Conservation (phyloP, 2,888 invertebrate species). For the Synergus umbraculus region DNA sequence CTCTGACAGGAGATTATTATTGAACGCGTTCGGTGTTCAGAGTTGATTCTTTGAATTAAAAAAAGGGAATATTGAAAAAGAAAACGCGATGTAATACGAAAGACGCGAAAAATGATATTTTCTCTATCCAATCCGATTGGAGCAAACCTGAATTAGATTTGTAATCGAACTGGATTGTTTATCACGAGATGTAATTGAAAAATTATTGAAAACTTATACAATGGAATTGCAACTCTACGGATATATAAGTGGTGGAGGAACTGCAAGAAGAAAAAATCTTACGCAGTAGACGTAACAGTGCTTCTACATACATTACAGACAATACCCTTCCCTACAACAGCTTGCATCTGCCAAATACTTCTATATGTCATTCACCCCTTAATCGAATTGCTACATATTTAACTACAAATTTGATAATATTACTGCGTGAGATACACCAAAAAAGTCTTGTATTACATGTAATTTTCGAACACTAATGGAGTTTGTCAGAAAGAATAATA, state of each 20-base stretch:
- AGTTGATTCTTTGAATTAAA: not conserved
- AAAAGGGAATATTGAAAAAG: not conserved
- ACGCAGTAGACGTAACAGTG: slow-evolving; percentile 38
- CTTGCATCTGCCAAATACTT: slow-evolving; percentile 41
- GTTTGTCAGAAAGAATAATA: slow-evolving; percentile 41
- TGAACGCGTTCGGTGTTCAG: not conserved
- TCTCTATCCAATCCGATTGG: slow-evolving; percentile 5
- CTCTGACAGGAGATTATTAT: not conserved
- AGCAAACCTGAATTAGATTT: not conserved
- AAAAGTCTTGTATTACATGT: slow-evolving; percentile 34
- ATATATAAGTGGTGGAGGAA: slow-evolving; percentile 40
- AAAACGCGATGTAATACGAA: slow-evolving; percentile 35
- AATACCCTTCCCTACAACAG: slow-evolving; percentile 39
- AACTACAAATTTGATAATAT: slow-evolving; percentile 37
- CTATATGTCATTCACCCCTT: slow-evolving; percentile 35
- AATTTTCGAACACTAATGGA: slow-evolving; percentile 41
- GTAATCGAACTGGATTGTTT: slow-evolving; percentile 7
- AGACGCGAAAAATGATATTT: not conserved
- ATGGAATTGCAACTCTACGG: slow-evolving; percentile 39
- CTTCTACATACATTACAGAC: slow-evolving; percentile 39
- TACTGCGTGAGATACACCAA: slow-evolving; percentile 39
- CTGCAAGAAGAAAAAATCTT: slow-evolving; percentile 39
- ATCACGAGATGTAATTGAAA: slow-evolving; percentile 32
- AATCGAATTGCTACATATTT: slow-evolving; percentile 40
- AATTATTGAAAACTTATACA: slow-evolving; percentile 35